phyloP scores from a whole-genome alignment of 2,888 invertebrate genomes.

The Pyrrhia umbra region DNA sequence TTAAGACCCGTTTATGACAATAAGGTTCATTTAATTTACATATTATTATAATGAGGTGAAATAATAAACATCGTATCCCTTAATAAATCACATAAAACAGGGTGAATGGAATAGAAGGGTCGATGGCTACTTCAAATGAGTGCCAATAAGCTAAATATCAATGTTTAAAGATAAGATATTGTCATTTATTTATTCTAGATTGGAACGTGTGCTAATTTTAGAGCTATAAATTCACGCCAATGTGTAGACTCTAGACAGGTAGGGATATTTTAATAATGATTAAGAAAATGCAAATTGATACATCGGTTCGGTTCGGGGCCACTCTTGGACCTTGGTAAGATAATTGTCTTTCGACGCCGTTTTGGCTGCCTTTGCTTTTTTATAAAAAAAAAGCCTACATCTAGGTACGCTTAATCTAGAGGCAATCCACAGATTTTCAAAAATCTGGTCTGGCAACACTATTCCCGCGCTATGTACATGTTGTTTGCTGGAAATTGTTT shows the following conservation, averaged over 20 bases:
- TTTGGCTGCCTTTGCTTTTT: too few relatives aligned
- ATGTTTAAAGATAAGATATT: slow-evolving; percentile 45
- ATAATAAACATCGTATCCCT: not conserved
- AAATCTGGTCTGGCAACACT: too few relatives aligned
- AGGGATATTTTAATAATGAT: slow-evolving; percentile 35
- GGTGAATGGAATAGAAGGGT: slow-evolving; percentile 28
- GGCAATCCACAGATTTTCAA: too few relatives aligned
- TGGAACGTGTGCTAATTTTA: slow-evolving; percentile 24
- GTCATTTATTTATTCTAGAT: slow-evolving; percentile 51
- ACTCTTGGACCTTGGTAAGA: too few relatives aligned
- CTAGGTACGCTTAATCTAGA: too few relatives aligned
- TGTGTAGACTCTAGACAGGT: slow-evolving; percentile 12
- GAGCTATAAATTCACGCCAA: slow-evolving; percentile 39
- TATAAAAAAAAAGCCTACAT: too few relatives aligned
- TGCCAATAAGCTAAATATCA: slow-evolving; percentile 43
- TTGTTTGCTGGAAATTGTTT: too few relatives aligned
- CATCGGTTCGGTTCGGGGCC: not conserved
- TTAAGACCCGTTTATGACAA: slow-evolving; percentile 1
- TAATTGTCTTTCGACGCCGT: too few relatives aligned
- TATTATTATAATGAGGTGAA: not conserved
- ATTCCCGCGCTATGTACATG: too few relatives aligned
- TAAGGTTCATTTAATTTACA: not conserved
- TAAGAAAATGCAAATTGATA: slow-evolving; percentile 20
- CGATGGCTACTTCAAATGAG: slow-evolving; percentile 26
- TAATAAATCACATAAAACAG: slow-evolving; percentile 30